These are phyloP conservation scores for Volucella inanis DNA, from an alignment of 2,888 invertebrate genomes.

Conservation along the genomic window DNA sequence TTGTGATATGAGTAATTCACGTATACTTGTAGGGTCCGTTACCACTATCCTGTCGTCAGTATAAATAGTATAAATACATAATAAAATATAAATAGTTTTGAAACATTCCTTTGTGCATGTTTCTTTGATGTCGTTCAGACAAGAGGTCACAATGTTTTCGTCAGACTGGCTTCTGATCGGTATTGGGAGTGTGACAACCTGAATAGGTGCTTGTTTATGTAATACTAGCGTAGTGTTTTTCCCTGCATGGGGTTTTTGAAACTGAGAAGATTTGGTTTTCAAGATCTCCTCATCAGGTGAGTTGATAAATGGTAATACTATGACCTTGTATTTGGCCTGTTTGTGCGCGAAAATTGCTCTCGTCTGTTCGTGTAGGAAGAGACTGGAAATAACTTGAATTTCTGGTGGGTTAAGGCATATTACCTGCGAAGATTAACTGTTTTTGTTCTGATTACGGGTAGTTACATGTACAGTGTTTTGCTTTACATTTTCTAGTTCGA, in stretches of 20 bases:
- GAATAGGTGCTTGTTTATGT: not conserved
- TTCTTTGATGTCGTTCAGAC: slow-evolving; percentile 13
- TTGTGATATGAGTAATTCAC: slow-evolving; percentile 17
- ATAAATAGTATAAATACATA: too few relatives aligned
- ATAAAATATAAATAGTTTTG: too few relatives aligned
- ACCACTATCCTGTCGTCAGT: slow-evolving; percentile 4
- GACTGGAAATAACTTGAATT: slow-evolving; percentile 3
- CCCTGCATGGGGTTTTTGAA: not conserved
- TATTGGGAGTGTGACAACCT: not conserved
- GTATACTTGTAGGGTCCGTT: slow-evolving; percentile 8
- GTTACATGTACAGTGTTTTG: not conserved
- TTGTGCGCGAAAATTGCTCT: not conserved
- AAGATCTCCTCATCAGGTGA: not conserved
- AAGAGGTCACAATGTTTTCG: not conserved
- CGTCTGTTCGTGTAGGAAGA: not conserved
- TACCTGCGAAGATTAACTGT: not conserved
- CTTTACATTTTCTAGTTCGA: not conserved
- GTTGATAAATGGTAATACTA: not conserved
- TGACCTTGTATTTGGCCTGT: slow-evolving; percentile 6
- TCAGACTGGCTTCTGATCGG: slow-evolving; percentile 1
- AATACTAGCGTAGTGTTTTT: not conserved
- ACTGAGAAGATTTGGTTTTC: not conserved
- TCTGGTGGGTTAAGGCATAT: not conserved
- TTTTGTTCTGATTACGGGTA: not conserved
- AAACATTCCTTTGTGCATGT: not conserved